Conservation (phyloP, 2,888 invertebrate genomes). For the Brachycybe producta region DNA sequence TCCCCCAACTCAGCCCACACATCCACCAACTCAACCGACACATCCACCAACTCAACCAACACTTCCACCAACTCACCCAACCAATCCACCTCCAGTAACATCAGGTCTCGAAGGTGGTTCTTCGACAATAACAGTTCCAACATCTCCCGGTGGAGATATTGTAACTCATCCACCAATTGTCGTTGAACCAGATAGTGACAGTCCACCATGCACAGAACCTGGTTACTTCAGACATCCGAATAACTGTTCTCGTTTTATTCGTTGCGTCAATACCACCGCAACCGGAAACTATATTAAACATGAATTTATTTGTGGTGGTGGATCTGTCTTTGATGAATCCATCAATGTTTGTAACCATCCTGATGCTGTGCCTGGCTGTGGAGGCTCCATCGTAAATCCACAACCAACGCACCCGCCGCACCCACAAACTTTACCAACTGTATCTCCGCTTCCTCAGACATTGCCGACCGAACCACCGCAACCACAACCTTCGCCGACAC, state of each 20-base stretch:
- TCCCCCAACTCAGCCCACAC: background rate
- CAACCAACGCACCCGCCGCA: background rate
- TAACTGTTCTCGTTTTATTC: slow-evolving; percentile 28
- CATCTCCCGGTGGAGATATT: background rate
- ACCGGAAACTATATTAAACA: slow-evolving; percentile 18
- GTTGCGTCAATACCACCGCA: slow-evolving; percentile 19
- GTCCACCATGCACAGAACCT: slow-evolving; percentile 18
- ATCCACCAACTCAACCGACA: background rate
- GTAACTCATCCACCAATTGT: slow-evolving; percentile 7
- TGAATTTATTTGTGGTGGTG: slow-evolving; percentile 23
- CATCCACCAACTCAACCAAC: background rate
- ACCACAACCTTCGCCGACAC: background rate
- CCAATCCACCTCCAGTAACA: background rate
- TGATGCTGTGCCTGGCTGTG: slow-evolving; percentile 17
- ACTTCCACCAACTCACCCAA: background rate
- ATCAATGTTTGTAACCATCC: slow-evolving; percentile 25
- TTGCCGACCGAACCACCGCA: background rate
- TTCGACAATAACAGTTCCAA: background rate
- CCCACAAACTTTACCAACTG: background rate
- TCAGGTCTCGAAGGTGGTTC: background rate
- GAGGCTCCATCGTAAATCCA: slow-evolving; percentile 6
- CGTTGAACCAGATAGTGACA: background rate
- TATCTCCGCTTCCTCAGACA: background rate
- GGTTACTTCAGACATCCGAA: slow-evolving; percentile 26
- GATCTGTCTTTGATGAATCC: slow-evolving; percentile 25